Conservation (phyloP, 2,113 vertebrate genomes). For the Agapornis roseicollis region DNA sequence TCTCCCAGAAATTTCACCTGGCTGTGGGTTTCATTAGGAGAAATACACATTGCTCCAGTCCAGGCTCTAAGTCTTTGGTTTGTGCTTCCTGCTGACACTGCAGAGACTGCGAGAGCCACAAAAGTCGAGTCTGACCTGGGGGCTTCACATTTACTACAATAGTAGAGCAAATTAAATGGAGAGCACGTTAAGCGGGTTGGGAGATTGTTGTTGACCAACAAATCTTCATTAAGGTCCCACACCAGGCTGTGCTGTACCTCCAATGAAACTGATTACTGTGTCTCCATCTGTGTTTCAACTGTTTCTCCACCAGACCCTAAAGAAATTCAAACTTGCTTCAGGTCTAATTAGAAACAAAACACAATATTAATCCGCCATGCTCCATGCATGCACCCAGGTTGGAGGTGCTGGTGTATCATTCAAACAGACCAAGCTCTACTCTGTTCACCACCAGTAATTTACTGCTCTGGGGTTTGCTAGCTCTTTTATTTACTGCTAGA, state of each 20-base stretch:
- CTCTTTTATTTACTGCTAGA: neutral
- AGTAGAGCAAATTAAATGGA: conserved; percentile 12
- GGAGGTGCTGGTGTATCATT: neutral
- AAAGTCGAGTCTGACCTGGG: neutral
- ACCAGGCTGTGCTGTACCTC: conserved; percentile 21
- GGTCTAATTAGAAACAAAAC: neutral
- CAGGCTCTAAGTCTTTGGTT: neutral
- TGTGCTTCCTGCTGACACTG: conserved; percentile 12
- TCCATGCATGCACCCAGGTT: neutral
- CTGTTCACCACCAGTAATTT: neutral
- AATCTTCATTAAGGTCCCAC: conserved; percentile 20
- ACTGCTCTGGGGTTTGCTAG: neutral
- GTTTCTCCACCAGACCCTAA: neutral
- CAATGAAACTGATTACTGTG: neutral
- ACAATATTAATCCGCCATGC: neutral
- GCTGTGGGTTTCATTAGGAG: conserved; percentile 44
- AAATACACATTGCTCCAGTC: neutral
- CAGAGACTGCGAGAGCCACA: neutral
- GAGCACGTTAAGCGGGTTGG: neutral
- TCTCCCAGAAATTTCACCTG: conserved; percentile 46
- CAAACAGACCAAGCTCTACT: neutral
- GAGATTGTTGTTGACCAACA: conserved; percentile 35
- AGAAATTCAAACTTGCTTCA: neutral
- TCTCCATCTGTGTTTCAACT: neutral
- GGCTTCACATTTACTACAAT: neutral